Evolutionary conservation across 2,888 invertebrate genomes (phyloP).

Genomic region (Petrophora chlorosata): DNA sequence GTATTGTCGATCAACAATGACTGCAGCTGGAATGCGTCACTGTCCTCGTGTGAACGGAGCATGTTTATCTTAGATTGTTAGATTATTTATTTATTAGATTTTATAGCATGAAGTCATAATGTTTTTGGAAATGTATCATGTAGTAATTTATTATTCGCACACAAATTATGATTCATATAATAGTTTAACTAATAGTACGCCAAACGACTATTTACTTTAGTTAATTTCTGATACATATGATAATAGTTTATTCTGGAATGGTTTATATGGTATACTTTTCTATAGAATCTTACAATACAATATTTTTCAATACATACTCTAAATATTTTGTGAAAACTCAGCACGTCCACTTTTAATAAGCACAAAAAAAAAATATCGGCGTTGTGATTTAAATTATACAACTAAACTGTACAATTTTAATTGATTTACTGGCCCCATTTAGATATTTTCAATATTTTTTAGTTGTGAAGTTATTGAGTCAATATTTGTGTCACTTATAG

Average conservation of each 20-base stretch:
- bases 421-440: neutral
- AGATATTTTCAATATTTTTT: no score
- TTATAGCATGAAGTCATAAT: neutral
- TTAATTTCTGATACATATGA: no score
- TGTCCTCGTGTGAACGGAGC: slow-evolving; percentile 4
- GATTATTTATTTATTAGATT: neutral
- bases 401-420: neutral
- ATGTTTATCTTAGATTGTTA: neutral
- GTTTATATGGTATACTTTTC: no score
- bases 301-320: neutral
- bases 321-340: neutral
- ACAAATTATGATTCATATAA: no score
- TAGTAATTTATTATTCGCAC: no score
- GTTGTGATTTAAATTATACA: slow-evolving; percentile 16
- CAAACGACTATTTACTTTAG: no score
- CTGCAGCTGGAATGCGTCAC: neutral
- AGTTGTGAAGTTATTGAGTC: no score
- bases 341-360: slow-evolving; percentile 10
- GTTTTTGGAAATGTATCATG: neutral
- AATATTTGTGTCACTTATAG: no score
- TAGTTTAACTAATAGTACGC: no score
- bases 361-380: neutral
- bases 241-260: no score
- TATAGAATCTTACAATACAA: no score
- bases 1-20: no score